Percentiles rank a stretch among this genome's conserved stretches.
phyloP scores from a whole-genome alignment of 2,888 invertebrate genomes.

The Scaptomyza tumidula region DNA sequence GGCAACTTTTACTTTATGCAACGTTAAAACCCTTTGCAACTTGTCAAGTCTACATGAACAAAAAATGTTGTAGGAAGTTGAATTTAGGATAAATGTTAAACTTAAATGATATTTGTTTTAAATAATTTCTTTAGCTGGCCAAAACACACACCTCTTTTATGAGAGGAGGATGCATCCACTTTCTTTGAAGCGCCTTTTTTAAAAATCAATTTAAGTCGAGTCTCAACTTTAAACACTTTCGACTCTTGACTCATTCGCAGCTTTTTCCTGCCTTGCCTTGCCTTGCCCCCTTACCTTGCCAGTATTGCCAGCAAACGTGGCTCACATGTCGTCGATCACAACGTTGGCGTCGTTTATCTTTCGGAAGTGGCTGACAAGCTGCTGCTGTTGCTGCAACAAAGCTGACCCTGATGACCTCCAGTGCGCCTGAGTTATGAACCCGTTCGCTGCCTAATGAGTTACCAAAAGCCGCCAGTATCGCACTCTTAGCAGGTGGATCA shows the following conservation, averaged over 20 bases:
- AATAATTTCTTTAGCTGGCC: neutral
- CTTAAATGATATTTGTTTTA: no score
- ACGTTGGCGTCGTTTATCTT: conserved; percentile 61
- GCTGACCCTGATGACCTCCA: conserved; percentile 54
- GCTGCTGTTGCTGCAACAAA: conserved; percentile 10
- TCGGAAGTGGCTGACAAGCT: conserved; percentile 60
- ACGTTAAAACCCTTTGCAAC: conserved; percentile 19
- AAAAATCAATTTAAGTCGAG: conserved; percentile 45
- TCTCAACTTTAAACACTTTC: neutral
- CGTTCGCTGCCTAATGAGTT: conserved; percentile 75
- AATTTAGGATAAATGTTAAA: neutral
- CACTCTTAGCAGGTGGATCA: conserved; percentile 19
- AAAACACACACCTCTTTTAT: neutral
- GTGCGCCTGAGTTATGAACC: conserved; percentile 72
- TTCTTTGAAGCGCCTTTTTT: conserved; percentile 34
- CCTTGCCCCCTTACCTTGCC: neutral
- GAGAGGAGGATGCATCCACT: conserved; percentile 25
- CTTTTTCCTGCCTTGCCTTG: neutral
- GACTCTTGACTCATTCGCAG: conserved; percentile 3
- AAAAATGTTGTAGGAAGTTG: neutral
- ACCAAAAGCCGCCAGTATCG: conserved; percentile 31
- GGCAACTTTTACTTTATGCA: no score
- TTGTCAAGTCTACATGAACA: neutral
- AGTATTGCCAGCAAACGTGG: conserved; percentile 12
- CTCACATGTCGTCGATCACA: conserved; percentile 65